Evolutionary conservation across 2,113 vertebrate genomes (phyloP).

Genomic region (Bucco capensis): DNA sequence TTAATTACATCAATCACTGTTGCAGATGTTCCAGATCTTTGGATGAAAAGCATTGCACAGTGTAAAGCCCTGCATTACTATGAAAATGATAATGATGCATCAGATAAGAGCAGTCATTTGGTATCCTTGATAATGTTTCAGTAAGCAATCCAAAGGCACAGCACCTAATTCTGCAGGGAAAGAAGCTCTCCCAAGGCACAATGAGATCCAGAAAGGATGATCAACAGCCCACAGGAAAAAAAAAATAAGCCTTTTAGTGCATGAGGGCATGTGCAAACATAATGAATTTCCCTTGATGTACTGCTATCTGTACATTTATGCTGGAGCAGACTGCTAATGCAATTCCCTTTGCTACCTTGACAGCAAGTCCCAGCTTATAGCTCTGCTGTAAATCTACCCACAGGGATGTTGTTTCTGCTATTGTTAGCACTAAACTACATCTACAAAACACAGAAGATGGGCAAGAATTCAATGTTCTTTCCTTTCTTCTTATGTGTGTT

Average conservation of each 20-base stretch:
- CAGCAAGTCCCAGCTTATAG: not conserved
- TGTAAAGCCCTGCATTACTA: not conserved
- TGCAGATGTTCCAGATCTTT: not conserved
- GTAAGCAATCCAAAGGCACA: not conserved
- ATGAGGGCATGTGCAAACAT: not conserved
- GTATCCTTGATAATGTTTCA: not conserved
- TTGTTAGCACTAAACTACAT: not conserved
- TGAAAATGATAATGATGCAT: not conserved
- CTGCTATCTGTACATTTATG: not conserved
- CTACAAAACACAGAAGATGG: not conserved
- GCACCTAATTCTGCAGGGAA: not conserved
- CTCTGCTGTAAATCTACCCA: not conserved
- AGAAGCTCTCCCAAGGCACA: not conserved
- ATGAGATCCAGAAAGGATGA: not conserved
- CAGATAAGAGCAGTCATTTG: not conserved
- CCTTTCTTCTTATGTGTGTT: not conserved
- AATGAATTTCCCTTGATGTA: conserved; percentile 20
- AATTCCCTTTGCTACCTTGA: not conserved
- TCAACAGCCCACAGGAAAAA: not conserved
- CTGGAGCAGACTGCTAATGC: not conserved
- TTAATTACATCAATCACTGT: not conserved
- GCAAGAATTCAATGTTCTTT: not conserved
- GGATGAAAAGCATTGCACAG: not conserved
- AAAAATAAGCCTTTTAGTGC: not conserved
- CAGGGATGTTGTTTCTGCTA: not conserved